Conservation (phyloP, 2,113 vertebrate species). For the Corvus moneduloides region DNA sequence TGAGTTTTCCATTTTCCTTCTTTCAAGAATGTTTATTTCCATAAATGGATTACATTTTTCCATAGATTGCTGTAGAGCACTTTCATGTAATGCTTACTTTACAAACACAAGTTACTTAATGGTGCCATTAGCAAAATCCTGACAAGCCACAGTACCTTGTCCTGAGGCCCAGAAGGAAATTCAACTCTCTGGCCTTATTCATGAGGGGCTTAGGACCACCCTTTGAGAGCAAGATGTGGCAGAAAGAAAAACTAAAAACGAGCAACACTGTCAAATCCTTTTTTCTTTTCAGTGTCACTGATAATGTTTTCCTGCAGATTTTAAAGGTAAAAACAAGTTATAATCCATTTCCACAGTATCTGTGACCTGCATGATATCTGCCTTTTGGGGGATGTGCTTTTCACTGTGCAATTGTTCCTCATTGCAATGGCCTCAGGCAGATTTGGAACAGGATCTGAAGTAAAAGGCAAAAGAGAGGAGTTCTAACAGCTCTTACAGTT, state of each 20-base stretch:
- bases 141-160: background rate
- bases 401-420: background rate
- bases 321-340: background rate
- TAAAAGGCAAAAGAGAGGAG: background rate
- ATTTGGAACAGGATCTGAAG: constrained; percentile 1
- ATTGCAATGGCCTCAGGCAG: background rate
- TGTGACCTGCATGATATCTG: background rate
- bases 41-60: background rate
- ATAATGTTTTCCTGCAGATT: background rate
- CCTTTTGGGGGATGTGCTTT: background rate
- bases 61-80: background rate
- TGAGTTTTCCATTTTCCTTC: background rate
- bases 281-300: background rate
- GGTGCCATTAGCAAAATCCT: background rate
- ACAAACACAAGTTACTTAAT: background rate
- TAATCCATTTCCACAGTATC: background rate
- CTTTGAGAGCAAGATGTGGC: background rate
- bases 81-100: background rate
- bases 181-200: background rate
- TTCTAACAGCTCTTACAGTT: background rate
- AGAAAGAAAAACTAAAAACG: background rate
- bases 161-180: background rate
- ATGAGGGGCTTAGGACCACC: background rate
- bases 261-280: background rate
- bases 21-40: background rate